These are phyloP conservation scores for Ptyas mucosa DNA, from an alignment of 2,113 vertebrate species.

Conservation along the genomic window DNA sequence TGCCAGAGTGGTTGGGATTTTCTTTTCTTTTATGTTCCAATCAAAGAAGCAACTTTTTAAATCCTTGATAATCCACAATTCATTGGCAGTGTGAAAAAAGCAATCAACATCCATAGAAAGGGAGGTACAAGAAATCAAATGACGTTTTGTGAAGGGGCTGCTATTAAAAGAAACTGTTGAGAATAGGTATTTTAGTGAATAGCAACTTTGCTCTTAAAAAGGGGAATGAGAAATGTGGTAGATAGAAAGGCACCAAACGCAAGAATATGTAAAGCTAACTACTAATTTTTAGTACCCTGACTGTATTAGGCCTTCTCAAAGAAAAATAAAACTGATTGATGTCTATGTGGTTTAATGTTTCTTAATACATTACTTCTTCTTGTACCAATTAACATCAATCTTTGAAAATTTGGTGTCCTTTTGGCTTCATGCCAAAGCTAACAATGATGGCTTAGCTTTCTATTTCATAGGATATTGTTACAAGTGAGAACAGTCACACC, in stretches of 20 bases:
- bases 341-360: slow-evolving; percentile 71
- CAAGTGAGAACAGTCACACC: slow-evolving; percentile 62
- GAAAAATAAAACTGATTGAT: slow-evolving; percentile 54
- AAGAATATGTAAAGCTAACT: slow-evolving; percentile 31
- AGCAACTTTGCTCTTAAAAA: slow-evolving; percentile 18
- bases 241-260: slow-evolving; percentile 70
- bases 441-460: slow-evolving; percentile 69
- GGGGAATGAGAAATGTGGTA: neutral
- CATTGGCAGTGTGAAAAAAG: neutral
- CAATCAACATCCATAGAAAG: neutral
- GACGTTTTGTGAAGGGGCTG: neutral
- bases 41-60: neutral
- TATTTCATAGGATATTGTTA: slow-evolving; percentile 71
- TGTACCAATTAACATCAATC: slow-evolving; percentile 76
- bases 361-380: slow-evolving; percentile 75
- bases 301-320: slow-evolving; percentile 36
- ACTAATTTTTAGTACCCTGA: slow-evolving; percentile 43
- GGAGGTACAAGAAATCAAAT: neutral
- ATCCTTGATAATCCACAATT: neutral
- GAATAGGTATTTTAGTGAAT: slow-evolving; percentile 39
- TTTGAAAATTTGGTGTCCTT: slow-evolving; percentile 65
- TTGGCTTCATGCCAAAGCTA: slow-evolving; percentile 71
- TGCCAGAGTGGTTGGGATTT: neutral
- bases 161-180: slow-evolving; percentile 29
- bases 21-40: neutral